Percentiles rank a stretch among this genome's conserved stretches.
These are phyloP conservation scores for Netta rufina DNA, from an alignment of 2,797 vertebrate genomes.

Conservation along the genomic window DNA sequence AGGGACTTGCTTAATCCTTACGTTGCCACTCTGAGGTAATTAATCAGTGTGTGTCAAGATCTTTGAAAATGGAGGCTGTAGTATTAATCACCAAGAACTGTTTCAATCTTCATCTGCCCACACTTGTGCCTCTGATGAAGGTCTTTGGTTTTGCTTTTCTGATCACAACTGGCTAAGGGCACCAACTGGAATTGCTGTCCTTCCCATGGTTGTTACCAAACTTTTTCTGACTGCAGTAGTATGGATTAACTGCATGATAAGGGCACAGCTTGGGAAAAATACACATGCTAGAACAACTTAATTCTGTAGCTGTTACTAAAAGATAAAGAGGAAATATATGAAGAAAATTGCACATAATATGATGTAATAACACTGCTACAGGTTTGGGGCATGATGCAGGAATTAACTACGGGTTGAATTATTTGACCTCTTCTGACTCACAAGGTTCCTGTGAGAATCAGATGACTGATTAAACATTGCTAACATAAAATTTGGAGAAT, in stretches of 20 bases:
- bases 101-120: not conserved
- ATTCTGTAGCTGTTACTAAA: not conserved
- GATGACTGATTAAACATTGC: not conserved
- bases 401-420: not conserved
- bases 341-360: not conserved
- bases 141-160: not conserved
- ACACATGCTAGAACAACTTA: not conserved
- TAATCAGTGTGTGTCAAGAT: not conserved
- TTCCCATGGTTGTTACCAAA: not conserved
- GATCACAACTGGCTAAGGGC: not conserved
- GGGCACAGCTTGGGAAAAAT: not conserved
- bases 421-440: slow-evolving; percentile 32
- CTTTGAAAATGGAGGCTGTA: not conserved
- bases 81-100: not conserved
- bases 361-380: not conserved
- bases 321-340: not conserved
- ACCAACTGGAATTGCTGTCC: not conserved
- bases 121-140: not conserved
- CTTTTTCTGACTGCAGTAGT: not conserved
- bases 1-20: not conserved
- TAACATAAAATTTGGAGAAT: not conserved
- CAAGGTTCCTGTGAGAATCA: not conserved
- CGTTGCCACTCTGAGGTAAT: not conserved
- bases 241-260: not conserved
- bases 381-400: not conserved